Evolutionary conservation across 2,113 vertebrate species (phyloP).

Genomic region (Charadrius vociferus): DNA sequence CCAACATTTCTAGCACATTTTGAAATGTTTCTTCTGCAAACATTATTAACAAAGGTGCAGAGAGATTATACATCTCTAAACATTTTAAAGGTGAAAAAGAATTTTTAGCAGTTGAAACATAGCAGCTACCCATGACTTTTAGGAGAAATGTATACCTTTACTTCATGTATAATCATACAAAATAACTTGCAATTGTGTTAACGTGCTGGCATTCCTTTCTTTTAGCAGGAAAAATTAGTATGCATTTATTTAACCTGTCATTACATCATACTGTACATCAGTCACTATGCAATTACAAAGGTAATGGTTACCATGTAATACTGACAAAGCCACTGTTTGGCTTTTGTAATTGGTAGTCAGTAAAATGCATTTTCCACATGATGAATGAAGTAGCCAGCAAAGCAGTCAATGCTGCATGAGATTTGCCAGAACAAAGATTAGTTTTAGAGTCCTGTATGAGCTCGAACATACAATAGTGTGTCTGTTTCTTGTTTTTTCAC

Average conservation of each 20-base stretch:
- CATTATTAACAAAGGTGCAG: neutral
- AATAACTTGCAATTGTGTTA: slow-evolving; percentile 54
- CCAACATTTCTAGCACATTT: neutral
- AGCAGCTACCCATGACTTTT: neutral
- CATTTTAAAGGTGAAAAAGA: neutral
- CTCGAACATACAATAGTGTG: slow-evolving; percentile 10
- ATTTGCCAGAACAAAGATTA: slow-evolving; percentile 61
- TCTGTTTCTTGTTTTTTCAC: slow-evolving; percentile 46
- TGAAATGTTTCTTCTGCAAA: slow-evolving; percentile 22
- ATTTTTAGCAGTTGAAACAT: neutral
- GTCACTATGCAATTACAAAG: slow-evolving; percentile 66
- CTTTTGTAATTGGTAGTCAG: slow-evolving; percentile 46
- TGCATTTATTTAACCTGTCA: slow-evolving; percentile 71
- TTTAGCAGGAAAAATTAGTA: slow-evolving; percentile 46
- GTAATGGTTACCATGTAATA: slow-evolving; percentile 66
- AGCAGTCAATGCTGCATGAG: slow-evolving; percentile 39
- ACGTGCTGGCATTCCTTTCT: slow-evolving; percentile 1
- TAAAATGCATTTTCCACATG: slow-evolving; percentile 56
- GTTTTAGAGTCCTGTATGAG: slow-evolving; percentile 3
- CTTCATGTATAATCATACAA: slow-evolving; percentile 6
- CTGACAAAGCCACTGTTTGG: slow-evolving; percentile 58
- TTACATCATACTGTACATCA: slow-evolving; percentile 66
- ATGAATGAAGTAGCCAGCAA: slow-evolving; percentile 60
- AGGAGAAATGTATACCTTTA: slow-evolving; percentile 19
- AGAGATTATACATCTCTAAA: neutral